Conservation (phyloP, 2,888 invertebrate genomes). For the Nebria salina region DNA sequence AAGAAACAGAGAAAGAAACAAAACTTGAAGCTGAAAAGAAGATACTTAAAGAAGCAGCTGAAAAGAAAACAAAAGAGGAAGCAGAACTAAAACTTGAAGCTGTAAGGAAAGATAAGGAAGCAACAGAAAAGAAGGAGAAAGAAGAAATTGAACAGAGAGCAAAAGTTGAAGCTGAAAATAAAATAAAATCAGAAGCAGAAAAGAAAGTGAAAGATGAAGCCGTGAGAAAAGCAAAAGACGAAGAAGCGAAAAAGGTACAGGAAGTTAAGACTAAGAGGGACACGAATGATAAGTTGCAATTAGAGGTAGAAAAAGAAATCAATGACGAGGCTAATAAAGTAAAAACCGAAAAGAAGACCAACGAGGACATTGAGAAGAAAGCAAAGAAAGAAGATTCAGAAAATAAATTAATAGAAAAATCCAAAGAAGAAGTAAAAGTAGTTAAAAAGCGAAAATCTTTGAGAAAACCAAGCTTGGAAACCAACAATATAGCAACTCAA, state of each 20-base stretch:
- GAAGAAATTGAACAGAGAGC: neutral
- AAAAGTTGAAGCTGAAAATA: neutral
- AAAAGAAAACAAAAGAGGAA: neutral
- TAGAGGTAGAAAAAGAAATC: constrained; percentile 3
- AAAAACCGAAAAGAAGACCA: constrained; percentile 17
- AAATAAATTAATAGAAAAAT: constrained; percentile 27
- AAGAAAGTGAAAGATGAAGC: neutral
- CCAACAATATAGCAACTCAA: constrained; percentile 43
- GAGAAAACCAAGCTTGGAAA: constrained; percentile 49
- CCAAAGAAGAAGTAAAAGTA: constrained; percentile 48
- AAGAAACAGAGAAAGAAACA: neutral
- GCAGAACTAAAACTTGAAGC: neutral
- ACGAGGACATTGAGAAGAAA: constrained; percentile 47
- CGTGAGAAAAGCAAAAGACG: neutral
- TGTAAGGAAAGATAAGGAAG: neutral
- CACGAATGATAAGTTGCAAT: constrained; percentile 10
- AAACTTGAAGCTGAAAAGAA: neutral
- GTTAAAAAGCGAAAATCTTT: constrained; percentile 48
- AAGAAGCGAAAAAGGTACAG: constrained; percentile 46
- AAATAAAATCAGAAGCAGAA: neutral
- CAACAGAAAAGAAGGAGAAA: neutral
- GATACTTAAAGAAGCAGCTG: neutral
- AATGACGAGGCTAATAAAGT: constrained; percentile 36
- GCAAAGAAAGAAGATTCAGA: constrained; percentile 44
- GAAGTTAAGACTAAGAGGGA: constrained; percentile 36